Evolutionary conservation across 1,140 invertebrate genomes (phyloP), one percentile per base, ranked within the genome.

Genomic region (Bombyx mandarina): DNA sequence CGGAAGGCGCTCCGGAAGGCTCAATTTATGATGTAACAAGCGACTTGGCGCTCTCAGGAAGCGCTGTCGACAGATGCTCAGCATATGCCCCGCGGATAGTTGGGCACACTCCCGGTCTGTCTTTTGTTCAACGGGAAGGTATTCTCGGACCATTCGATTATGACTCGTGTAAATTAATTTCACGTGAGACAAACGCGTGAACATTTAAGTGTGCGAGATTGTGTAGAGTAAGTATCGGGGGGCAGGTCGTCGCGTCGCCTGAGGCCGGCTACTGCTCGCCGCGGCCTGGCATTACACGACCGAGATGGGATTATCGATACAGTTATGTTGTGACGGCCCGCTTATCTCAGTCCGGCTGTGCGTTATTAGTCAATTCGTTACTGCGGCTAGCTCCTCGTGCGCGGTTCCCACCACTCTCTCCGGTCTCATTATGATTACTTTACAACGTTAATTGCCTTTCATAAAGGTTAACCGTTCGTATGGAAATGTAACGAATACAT

Each of bases 21-120:
- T 81, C 72, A 68, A 82, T 83, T 86, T 86, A 85, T 85, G 82
- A 84, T 79, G 67, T 73, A 76, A 74, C 77, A 77, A 66, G 71
- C 68, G 58, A 50, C 62, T 63, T 71, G 51, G 66, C 60, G 64
- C 65, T 63, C 63, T 70, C 77, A 78, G 82, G 80, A 83, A 78
- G 70, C 69, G 63, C 56, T 71, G 82, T 67, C 70, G 84, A 87
- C 82, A 85, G 82, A 85, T 73, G 76, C 65, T 67, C 56, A 69
- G 69, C 84, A 84, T 67, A 78, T 82, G 76, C 67, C 45, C 62
- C 62, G 62, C 58, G 65, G 66, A 74, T 75, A 79, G 68, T 68
- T 69, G 76, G 73, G 73, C 64, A 79, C 63, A 68, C 60, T 56
- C 71, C 77, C 69, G 67, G 69, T 63, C 66, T 62, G 62, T 54